Evolutionary conservation across 2,113 vertebrate species (phyloP), one percentile per base, ranked within the genome.

Genomic region (Tragelaphus strepsiceros): DNA sequence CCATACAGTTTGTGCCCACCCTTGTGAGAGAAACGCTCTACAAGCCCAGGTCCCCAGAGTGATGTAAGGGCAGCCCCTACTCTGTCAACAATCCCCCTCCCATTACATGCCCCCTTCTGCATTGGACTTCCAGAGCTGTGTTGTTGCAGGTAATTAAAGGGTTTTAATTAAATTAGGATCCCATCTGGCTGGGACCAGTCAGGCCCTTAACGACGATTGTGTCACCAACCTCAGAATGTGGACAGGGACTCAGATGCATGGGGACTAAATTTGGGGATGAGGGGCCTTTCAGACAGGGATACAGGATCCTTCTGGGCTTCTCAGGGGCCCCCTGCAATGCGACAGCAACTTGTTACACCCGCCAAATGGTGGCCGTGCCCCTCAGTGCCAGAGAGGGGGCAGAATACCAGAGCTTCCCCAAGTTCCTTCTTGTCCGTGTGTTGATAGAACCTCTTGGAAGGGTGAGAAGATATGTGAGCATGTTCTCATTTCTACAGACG

Each of bases 91-190:
- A 3, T 7, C 16, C 64, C 56, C 88, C 82, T 62, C 85, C 78
- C 16, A 1, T 51, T 97, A 89, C 96, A 28, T 82, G 93, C 97
- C 97, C 84, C 80, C 28, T 97, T 97, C 82, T 85, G 93, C 97
- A 54, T 59, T 96, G 14, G 95, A 96, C 92, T 97, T 98, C 93
- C 80, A 5, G 97, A 94, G 96, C 95, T 97, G 98, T 98, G 92
- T 98, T 98, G 61, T 98, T 98, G 85, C 53, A 98, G 98, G 98
- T 99, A 99, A 99, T 99, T 99, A 99, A 98, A 98, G 97, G 81
- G 96, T 98, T 98, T 98, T 99, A 98, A 99, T 99, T 98, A 98
- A 99, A 99, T 99, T 98, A 98, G 98, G 98, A 97, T 98, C 98
- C 98, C 99, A 99, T 99, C 99, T 99, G 99, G 97, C 98, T 61